phyloP scores from a whole-genome alignment of 2,888 invertebrate genomes.

The Iselma pallidipennis region DNA sequence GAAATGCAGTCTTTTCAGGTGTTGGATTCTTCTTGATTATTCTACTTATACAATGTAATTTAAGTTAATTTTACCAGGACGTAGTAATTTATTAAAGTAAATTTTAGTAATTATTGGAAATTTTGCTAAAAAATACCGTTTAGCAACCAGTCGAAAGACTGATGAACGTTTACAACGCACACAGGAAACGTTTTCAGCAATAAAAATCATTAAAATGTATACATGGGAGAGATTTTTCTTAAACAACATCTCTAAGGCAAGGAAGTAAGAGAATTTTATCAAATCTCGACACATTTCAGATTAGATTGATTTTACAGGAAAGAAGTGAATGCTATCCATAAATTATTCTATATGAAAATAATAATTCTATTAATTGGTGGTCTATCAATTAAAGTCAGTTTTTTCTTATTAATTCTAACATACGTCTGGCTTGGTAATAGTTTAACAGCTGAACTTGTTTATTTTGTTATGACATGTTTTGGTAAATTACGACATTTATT shows the following conservation, averaged over 20 bases:
- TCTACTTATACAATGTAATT: conserved; percentile 54
- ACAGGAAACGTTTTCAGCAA: conserved; percentile 26
- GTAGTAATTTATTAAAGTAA: conserved; percentile 58
- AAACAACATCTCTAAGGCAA: conserved; percentile 27
- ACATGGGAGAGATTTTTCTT: conserved; percentile 33
- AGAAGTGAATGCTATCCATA: conserved; percentile 64
- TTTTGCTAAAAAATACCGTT: conserved; percentile 26
- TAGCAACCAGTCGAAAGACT: conserved; percentile 23
- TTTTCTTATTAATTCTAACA: conserved; percentile 53
- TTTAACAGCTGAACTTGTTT: conserved; percentile 81
- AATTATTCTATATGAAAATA: conserved; percentile 43
- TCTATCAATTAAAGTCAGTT: conserved; percentile 45
- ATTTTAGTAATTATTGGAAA: conserved; percentile 61
- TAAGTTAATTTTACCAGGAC: neutral
- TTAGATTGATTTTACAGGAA: conserved; percentile 55
- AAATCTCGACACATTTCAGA: neutral
- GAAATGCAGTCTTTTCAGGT: conserved; percentile 59
- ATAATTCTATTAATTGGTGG: conserved; percentile 41
- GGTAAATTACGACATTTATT: conserved; percentile 83
- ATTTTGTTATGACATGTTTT: conserved; percentile 86
- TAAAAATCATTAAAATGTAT: conserved; percentile 34
- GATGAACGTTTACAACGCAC: conserved; percentile 30
- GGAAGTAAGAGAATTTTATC: conserved; percentile 30
- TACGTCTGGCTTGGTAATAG: conserved; percentile 70
- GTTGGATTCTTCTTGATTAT: conserved; percentile 57